Base-by-base conservation (phyloP, 2,888 invertebrate species). In the Polietes domitor region DNA sequence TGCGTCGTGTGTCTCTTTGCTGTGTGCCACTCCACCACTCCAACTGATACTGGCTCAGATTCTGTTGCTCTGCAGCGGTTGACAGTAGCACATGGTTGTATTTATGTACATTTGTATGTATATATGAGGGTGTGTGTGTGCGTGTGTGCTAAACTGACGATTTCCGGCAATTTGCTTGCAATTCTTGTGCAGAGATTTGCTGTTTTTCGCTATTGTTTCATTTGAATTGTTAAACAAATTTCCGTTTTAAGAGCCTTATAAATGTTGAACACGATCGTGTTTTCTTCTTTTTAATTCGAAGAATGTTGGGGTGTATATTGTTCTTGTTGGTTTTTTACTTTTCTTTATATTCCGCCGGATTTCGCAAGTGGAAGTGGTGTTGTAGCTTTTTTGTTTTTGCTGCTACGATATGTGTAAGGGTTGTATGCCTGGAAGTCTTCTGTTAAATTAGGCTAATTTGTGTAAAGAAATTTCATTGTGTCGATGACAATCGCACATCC, bases 91-190 rank as follows among this genome's bases (percentile, higher is more conserved):
- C 15, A 50, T 76, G 24, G 10, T 55, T 72, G 37, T 37, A 32
- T n/a, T n/a, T n/a, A n/a, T n/a, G n/a, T n/a, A n/a, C n/a, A n/a
- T n/a, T n/a, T n/a, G n/a, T n/a, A n/a, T n/a, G n/a, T 32, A 32
- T 32, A 5, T 3, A 3, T 7, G 32, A 5, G 32, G 4, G 28
- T 71, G 75, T 72, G 21, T 76, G 41, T 47, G 73, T 37, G 24
- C 15, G 65, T 72, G 26, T 65, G 26, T 58, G 37, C 32, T 37
- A 76, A 76, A 68, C 24, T 73, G 21, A 5, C 50, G 21, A 73
- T 83, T 76, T 79, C 47, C 43, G 61, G 26, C 65, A 55, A 78
- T 78, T 82, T 78, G 21, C 12, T 55, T 61, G 68, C 61, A 32
- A 70, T 21, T 70, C 19, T 50, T 37, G 68, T 73, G 55, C 43